These are phyloP conservation scores for Tetramorium alpestre DNA, from an alignment of 1,140 invertebrate species.

Conservation along the genomic window DNA sequence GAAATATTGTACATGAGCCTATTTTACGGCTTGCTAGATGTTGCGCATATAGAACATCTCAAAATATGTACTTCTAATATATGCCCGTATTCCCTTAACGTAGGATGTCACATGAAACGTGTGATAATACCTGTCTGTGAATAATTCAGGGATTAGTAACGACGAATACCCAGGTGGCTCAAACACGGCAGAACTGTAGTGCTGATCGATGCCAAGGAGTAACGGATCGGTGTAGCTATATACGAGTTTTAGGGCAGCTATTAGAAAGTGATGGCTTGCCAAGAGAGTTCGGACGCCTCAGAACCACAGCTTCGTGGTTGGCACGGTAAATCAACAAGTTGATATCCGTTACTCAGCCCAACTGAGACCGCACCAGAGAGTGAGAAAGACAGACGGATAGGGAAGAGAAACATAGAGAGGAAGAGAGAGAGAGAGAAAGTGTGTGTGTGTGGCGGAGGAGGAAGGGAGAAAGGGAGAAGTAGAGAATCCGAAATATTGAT, in stretches of 20 bases:
- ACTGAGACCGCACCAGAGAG: slow-evolving; percentile 51
- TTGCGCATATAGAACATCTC: not conserved
- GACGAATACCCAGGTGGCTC: slow-evolving; percentile 39
- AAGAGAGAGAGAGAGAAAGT: not conserved
- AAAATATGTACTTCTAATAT: slow-evolving; percentile 30
- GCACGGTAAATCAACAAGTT: slow-evolving; percentile 84
- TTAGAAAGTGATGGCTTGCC: slow-evolving; percentile 80
- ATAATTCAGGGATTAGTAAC: slow-evolving; percentile 63
- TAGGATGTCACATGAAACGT: slow-evolving; percentile 45
- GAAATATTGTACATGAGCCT: not conserved
- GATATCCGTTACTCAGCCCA: slow-evolving; percentile 76
- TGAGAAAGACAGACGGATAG: slow-evolving; percentile 7
- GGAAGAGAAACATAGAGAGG: not conserved
- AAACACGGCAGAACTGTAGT: slow-evolving; percentile 35
- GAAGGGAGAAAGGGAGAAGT: not conserved
- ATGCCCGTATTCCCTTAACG: slow-evolving; percentile 22
- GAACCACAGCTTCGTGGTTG: slow-evolving; percentile 77
- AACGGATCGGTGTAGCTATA: slow-evolving; percentile 59
- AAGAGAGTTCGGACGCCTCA: slow-evolving; percentile 74
- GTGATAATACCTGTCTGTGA: slow-evolving; percentile 59
- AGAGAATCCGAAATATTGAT: not conserved
- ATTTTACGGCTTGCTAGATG: not conserved
- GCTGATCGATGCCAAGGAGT: slow-evolving; percentile 51
- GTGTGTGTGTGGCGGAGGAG: not conserved
- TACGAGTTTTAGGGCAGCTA: slow-evolving; percentile 77